Percentiles rank a stretch among this genome's conserved stretches.
These are phyloP conservation scores for Colletes latitarsis DNA, from an alignment of 1,140 invertebrate genomes.

Conservation along the genomic window DNA sequence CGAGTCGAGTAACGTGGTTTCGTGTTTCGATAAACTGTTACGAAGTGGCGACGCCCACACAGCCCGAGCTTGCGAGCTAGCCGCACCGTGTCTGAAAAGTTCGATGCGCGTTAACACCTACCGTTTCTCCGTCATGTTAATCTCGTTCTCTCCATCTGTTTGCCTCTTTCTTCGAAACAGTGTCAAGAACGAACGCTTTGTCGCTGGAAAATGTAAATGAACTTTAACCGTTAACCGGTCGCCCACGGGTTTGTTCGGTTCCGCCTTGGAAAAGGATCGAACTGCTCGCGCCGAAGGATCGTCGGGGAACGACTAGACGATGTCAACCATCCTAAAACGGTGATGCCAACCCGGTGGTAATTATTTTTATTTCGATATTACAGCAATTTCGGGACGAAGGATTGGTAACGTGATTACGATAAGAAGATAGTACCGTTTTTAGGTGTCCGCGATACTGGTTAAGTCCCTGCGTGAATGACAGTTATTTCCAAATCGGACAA, in stretches of 20 bases:
- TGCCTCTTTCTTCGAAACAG: not conserved
- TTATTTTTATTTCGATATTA: no score
- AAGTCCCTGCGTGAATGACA: no score
- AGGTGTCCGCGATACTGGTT: no score
- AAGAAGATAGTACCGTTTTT: no score
- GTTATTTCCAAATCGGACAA: no score
- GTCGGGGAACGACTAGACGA: no score
- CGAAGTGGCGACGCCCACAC: conserved; percentile 54
- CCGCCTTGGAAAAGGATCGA: conserved; percentile 18
- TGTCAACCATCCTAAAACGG: no score
- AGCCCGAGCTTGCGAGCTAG: conserved; percentile 3
- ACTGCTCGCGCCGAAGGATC: not conserved
- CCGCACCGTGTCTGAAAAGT: not conserved
- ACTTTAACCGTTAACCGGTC: conserved; percentile 48
- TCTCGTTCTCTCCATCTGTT: not conserved
- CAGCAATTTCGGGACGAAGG: no score
- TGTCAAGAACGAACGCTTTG: conserved; percentile 15
- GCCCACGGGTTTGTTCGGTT: conserved; percentile 31
- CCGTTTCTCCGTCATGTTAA: not conserved
- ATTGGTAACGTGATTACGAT: no score
- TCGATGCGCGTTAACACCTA: conserved; percentile 6
- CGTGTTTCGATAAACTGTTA: conserved; percentile 65
- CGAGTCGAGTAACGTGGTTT: conserved; percentile 54
- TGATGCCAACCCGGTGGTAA: no score
- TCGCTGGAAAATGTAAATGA: conserved; percentile 50